These are phyloP conservation scores for Pseudorasbora parva DNA, from an alignment of 2,113 vertebrate species.

Conservation along the genomic window DNA sequence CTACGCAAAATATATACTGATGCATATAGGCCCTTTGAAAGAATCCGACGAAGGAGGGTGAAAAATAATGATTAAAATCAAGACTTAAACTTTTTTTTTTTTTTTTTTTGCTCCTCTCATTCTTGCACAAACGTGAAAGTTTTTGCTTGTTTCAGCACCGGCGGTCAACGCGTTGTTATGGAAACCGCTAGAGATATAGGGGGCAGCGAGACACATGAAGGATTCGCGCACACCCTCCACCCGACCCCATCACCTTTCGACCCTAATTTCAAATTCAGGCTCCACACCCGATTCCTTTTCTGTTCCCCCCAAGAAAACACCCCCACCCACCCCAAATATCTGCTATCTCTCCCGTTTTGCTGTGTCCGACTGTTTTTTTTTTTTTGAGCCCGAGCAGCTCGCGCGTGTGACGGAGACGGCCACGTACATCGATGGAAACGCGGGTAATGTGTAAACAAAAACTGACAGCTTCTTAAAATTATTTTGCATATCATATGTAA, in stretches of 20 bases:
- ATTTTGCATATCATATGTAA: not conserved
- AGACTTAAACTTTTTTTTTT: not conserved
- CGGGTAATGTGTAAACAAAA: conserved; percentile 75
- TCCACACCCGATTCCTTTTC: conserved; percentile 63
- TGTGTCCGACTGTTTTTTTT: conserved; percentile 66
- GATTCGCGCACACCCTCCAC: conserved; percentile 65
- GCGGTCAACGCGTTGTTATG: conserved; percentile 74
- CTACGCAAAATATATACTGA: not conserved
- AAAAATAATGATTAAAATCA: not conserved
- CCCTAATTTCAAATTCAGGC: conserved; percentile 71
- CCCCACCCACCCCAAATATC: conserved; percentile 55
- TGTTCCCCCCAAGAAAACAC: conserved; percentile 68
- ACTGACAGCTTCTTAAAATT: conserved; percentile 3
- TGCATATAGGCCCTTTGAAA: no score
- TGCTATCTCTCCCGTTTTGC: conserved; percentile 58
- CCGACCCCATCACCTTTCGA: conserved; percentile 71
- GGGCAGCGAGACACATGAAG: conserved; percentile 68
- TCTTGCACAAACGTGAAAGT: not conserved
- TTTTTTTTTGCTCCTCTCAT: no score
- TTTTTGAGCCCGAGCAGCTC: conserved; percentile 76
- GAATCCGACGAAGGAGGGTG: not conserved
- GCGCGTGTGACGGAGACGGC: conserved; percentile 85
- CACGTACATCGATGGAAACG: conserved; percentile 88
- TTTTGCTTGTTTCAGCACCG: conserved; percentile 62
- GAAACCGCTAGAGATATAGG: conserved; percentile 72